A percentile compares a stretch with the other conserved stretches of the same genome.
Evolutionary conservation across 2,888 invertebrate species (phyloP).

Genomic region (Heliconius cydno): DNA sequence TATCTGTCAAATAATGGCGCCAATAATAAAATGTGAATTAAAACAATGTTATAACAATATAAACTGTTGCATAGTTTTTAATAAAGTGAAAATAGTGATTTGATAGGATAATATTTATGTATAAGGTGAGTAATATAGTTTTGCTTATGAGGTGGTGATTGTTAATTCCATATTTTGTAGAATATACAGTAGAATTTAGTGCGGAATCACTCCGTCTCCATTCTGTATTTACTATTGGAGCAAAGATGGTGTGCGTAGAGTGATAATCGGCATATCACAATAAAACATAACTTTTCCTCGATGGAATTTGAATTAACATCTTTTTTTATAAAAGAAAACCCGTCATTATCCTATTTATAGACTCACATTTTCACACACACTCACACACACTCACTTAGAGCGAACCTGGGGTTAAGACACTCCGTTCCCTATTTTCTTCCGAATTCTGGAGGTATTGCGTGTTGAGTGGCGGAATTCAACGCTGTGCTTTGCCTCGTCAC

Average conservation of each 20-base stretch:
- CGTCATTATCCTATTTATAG: background rate
- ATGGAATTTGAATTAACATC: background rate
- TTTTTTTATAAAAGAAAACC: background rate
- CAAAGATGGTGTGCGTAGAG: background rate
- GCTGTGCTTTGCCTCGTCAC: too few relatives aligned
- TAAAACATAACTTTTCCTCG: background rate
- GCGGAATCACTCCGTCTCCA: background rate
- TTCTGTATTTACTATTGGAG: background rate
- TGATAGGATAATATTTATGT: constrained; percentile 4
- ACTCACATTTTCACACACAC: too few relatives aligned
- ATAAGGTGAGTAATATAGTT: background rate
- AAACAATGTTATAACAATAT: background rate
- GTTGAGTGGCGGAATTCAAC: too few relatives aligned
- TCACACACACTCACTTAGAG: too few relatives aligned
- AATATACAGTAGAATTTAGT: background rate
- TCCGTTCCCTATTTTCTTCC: too few relatives aligned
- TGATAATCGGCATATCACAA: background rate
- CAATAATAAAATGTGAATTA: constrained; percentile 13
- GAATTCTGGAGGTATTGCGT: too few relatives aligned
- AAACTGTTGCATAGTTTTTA: background rate
- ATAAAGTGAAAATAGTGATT: constrained; percentile 1
- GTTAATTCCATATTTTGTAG: background rate
- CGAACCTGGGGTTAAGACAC: too few relatives aligned
- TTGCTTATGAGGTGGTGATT: background rate
- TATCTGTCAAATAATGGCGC: constrained; percentile 9